A percentile compares a stretch with the other conserved stretches of the same genome.
phyloP scores from a whole-genome alignment of 37 sponge, comb jelly and placozoan species.

The Cladorhizidae sp. region DNA sequence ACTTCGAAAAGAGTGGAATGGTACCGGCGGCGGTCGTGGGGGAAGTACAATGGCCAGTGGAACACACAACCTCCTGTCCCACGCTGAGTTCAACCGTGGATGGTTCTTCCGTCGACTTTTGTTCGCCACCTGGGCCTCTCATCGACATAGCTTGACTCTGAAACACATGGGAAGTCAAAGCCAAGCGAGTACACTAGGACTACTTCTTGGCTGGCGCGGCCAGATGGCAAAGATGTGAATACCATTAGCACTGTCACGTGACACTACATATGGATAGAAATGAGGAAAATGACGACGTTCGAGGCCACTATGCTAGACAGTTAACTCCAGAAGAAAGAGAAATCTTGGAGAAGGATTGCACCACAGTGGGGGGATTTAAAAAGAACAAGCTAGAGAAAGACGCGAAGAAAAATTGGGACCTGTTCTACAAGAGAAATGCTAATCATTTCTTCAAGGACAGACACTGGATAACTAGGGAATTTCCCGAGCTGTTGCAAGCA shows the following conservation, averaged over 20 bases:
- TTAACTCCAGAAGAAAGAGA: constrained; percentile 63
- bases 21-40: background rate
- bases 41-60: background rate
- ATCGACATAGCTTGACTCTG: constrained; percentile 39
- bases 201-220: background rate
- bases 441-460: constrained; percentile 97
- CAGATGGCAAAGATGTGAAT: constrained; percentile 8
- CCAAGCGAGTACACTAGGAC: background rate
- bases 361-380: constrained; percentile 69
- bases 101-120: constrained; percentile 5
- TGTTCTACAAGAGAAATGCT: constrained; percentile 96
- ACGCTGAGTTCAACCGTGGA: background rate
- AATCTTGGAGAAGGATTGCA: constrained; percentile 51
- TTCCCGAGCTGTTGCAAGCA: constrained; percentile 69
- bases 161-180: background rate
- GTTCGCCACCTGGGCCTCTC: constrained; percentile 30
- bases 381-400: constrained; percentile 86
- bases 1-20: background rate
- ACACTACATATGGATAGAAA: background rate
- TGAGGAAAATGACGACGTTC: background rate
- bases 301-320: constrained; percentile 35
- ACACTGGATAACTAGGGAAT: constrained; percentile 95
- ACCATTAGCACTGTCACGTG: constrained; percentile 36
- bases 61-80: background rate
- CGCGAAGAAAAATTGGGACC: constrained; percentile 95